Conservation (phyloP, 1,140 invertebrate genomes). For the Zaprionus gabonicus region DNA sequence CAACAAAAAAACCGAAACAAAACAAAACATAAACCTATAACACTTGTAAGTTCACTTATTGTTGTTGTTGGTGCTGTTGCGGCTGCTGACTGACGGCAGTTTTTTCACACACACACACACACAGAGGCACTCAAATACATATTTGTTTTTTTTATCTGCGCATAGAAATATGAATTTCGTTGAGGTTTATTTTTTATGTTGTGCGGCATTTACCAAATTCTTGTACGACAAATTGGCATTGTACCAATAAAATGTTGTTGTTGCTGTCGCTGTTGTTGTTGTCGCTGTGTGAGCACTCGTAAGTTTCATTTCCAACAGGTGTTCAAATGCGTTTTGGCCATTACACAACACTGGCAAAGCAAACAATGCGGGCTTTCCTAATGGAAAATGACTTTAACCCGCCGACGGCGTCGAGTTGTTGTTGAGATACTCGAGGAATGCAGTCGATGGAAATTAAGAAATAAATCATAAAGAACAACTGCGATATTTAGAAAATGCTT, state of each 20-base stretch:
- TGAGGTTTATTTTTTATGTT: conserved; percentile 41
- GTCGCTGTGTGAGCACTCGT: not conserved
- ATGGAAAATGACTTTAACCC: conserved; percentile 22
- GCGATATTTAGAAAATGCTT: not conserved
- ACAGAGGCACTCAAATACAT: too few relatives aligned
- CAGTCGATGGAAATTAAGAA: conserved; percentile 1
- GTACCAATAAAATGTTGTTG: conserved; percentile 27
- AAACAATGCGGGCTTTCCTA: conserved; percentile 28
- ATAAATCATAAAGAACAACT: not conserved
- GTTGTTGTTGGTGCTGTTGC: conserved; percentile 7
- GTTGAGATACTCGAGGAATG: not conserved
- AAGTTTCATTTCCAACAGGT: conserved; percentile 37
- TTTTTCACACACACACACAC: not conserved
- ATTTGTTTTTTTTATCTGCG: not conserved
- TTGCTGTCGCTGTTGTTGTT: conserved; percentile 17
- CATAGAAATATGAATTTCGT: conserved; percentile 43
- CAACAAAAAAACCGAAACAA: not conserved
- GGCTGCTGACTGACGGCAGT: conserved; percentile 15
- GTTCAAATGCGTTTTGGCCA: conserved; percentile 29
- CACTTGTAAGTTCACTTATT: conserved; percentile 52
- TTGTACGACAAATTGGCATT: conserved; percentile 54
- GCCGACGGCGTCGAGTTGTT: not conserved
- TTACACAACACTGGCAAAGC: conserved; percentile 24
- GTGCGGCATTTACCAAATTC: conserved; percentile 47
- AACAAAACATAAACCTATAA: conserved; percentile 40